Percentiles rank a stretch among this genome's conserved stretches.
Conservation (phyloP, 2,888 invertebrate species). For the Nymphalis polychloros region DNA sequence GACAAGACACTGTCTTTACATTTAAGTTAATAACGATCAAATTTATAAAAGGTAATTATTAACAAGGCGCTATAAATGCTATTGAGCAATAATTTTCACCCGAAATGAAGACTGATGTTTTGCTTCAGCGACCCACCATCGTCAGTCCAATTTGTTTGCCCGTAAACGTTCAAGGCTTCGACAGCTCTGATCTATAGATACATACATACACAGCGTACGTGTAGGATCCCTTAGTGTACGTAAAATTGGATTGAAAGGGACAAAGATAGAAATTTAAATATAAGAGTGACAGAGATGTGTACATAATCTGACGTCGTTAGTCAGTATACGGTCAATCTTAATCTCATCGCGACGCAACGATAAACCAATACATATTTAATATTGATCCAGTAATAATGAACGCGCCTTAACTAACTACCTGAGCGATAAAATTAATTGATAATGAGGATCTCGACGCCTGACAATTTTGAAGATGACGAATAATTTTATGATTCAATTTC, state of each 20-base stretch:
- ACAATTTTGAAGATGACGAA: constrained; percentile 37
- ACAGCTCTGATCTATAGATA: too few relatives aligned
- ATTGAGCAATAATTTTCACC: too few relatives aligned
- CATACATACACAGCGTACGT: too few relatives aligned
- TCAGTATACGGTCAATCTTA: constrained; percentile 14
- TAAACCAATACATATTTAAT: constrained; percentile 26
- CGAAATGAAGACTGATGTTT: too few relatives aligned
- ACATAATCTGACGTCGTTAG: background rate
- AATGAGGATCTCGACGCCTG: constrained; percentile 35
- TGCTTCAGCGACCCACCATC: too few relatives aligned
- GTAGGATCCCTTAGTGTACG: background rate
- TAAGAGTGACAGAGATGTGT: background rate
- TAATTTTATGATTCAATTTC: constrained; percentile 33
- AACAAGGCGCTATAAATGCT: too few relatives aligned
- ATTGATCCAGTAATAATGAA: constrained; percentile 34
- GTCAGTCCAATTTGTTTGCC: too few relatives aligned
- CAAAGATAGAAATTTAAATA: background rate
- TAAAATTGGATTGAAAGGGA: background rate
- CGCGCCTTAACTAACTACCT: constrained; percentile 32
- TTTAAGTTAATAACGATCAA: too few relatives aligned
- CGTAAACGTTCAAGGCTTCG: too few relatives aligned
- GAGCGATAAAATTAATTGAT: constrained; percentile 39
- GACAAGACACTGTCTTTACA: too few relatives aligned
- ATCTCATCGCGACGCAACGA: constrained; percentile 21
- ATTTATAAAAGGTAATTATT: too few relatives aligned